Base-by-base conservation (phyloP, 2,113 vertebrate species). In the Cyphomyrus discorhynchus region DNA sequence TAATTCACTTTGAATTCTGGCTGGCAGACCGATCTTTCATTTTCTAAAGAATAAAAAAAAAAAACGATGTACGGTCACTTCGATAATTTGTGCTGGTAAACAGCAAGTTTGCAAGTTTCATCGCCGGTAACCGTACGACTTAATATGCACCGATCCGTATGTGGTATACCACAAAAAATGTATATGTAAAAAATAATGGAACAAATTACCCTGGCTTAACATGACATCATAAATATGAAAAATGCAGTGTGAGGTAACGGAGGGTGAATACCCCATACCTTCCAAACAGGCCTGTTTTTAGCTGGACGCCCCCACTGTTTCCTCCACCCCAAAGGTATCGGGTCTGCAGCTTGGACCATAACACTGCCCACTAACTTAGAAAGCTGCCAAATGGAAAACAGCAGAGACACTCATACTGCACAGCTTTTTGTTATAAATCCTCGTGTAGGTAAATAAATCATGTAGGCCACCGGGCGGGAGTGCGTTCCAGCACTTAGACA, bases 341-440 rank as follows among this genome's bases (percentile, higher is more conserved):
- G 13, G 74, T 15, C 74, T 80, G 39, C 31, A 42, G 74, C 74
- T 7, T 42, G 35, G 74, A 42, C 31, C 4, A 42, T 42, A 80
- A 80, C 74, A 3, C 39, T 19, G 74, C 35, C 74, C 13, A 80
- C 31, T 35, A 80, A 80, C 74, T 80, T 42, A 35, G 74, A 39
- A 80, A 80, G 35, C 74, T 21, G 74, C 74, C 74, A 80, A 80
- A 80, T 80, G 74, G 31, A 35, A 80, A 80, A 80, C 74, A 42
- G 74, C 74, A 39, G 31, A 77, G 35, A 80, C n/a, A 19, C 31
- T 80, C 74, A 80, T 42, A 39, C 74, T 35, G 35, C 74, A 19
- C 74, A 80, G 74, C 74, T 39, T 80, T 80, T 80, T 19, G 74
- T 80, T 35, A 80, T 80, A 80, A 80, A 80, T 80, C 74, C 74